These are phyloP conservation scores for Hyposmocoma kahamanoa DNA, from an alignment of 1,140 invertebrate species.

Conservation along the genomic window DNA sequence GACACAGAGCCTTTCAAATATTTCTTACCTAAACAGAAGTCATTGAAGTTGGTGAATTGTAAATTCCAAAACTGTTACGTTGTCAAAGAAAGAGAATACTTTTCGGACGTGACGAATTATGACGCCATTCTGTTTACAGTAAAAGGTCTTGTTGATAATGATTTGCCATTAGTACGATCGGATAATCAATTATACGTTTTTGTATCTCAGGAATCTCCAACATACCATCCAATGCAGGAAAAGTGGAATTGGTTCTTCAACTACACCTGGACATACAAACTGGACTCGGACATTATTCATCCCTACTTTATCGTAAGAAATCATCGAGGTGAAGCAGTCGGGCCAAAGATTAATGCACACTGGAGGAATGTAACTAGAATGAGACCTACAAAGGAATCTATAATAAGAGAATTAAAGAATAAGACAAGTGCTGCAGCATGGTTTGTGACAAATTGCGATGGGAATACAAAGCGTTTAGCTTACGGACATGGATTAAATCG, in stretches of 20 bases:
- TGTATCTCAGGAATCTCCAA: conserved; percentile 45
- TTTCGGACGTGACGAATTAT: conserved; percentile 25
- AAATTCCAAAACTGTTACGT: conserved; percentile 37
- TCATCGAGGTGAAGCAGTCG: conserved; percentile 23
- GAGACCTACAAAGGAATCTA: no score
- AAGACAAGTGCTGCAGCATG: no score
- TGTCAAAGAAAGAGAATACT: conserved; percentile 23
- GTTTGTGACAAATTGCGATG: no score
- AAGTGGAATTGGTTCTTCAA: conserved; percentile 71
- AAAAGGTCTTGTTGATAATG: conserved; percentile 22
- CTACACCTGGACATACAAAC: conserved; percentile 79
- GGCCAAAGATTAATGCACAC: no score
- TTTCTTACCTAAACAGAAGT: no score
- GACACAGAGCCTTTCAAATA: no score
- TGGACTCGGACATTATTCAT: conserved; percentile 78
- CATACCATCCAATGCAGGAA: conserved; percentile 37
- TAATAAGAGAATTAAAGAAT: no score
- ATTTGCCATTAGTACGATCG: conserved; percentile 26
- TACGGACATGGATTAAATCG: no score
- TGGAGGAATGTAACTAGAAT: no score
- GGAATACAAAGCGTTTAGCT: no score
- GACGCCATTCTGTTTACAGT: conserved; percentile 45
- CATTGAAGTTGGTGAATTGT: no score
- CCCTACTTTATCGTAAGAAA: conserved; percentile 63
- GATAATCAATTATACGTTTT: conserved; percentile 54